Evolutionary conservation across 2,888 invertebrate species (phyloP), one percentile per base, ranked within the genome.

Genomic region (Maniola hyperantus): DNA sequence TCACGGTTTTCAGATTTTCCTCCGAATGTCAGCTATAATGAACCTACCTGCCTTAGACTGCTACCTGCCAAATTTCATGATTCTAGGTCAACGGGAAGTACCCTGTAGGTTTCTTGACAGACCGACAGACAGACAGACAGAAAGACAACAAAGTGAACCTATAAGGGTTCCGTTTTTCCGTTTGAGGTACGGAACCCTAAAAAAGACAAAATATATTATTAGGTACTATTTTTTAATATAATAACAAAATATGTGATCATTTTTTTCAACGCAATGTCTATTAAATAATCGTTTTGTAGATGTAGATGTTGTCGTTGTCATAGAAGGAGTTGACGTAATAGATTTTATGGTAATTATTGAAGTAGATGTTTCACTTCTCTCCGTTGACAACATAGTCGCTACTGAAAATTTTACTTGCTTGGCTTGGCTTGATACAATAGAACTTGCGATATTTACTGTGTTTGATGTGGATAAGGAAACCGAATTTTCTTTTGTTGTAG

Each of bases 191-290:
- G n/a, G n/a, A n/a, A n/a, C n/a, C n/a, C n/a, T n/a, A n/a, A n/a
- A n/a, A n/a, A n/a, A n/a, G 11, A 51, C 26, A 51, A 48, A 48
- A 18, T 48, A 13, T 26, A 26, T 10, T 11, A 11, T 26, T 26
- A n/a, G n/a, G n/a, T 42, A 42, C 11, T 11, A 46, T 57, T 51
- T 18, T 48, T 67, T 66, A 33, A 69, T 57, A 57, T 42, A 46
- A 26, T 72, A 69, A 73, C 89, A 88, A 62, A 88, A 79, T 62
- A 88, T 73, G 34, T 80, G 77, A 50, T 82, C 82, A 10, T 76
- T 67, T 59, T 83, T 79, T 66, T 86, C 84, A 6, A 85, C 77
- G 71, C 88, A 88, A 50, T 69, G 54, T 71, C 51, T 59, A 61
- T 68, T 48, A 57, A 7, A 20, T 18, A 7, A 13, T 5, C 39